Conservation (phyloP, 2,113 vertebrate genomes). For the Mionectes macconnelli region DNA sequence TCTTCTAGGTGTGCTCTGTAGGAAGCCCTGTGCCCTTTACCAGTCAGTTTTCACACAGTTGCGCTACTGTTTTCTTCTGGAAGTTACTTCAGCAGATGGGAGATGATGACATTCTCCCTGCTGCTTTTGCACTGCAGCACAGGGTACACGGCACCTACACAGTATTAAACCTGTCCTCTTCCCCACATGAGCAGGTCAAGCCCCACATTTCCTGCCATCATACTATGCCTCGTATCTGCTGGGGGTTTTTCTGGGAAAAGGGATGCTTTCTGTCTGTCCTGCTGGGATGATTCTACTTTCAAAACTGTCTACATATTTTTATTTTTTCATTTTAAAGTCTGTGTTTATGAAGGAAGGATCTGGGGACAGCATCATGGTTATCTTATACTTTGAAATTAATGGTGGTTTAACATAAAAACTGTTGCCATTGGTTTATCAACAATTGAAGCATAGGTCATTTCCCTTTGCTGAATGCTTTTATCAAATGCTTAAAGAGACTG, state of each 20-base stretch:
- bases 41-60: not conserved
- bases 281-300: not conserved
- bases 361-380: not conserved
- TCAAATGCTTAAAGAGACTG: not conserved
- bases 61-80: not conserved
- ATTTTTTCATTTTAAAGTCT: too few relatives aligned
- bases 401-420: not conserved
- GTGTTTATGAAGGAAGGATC: not conserved
- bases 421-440: not conserved
- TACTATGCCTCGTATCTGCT: fast-evolving
- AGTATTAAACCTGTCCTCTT: not conserved
- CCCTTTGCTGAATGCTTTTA: not conserved
- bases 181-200: not conserved
- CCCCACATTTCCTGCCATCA: not conserved
- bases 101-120: not conserved
- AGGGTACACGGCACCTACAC: not conserved
- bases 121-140: not conserved
- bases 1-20: not conserved
- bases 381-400: not conserved
- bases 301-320: too few relatives aligned
- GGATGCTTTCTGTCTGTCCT: not conserved
- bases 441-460: not conserved
- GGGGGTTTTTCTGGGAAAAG: not conserved
- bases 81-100: not conserved
- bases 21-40: not conserved